These are phyloP conservation scores for Hippopotamus amphibius DNA, from an alignment of 2,113 vertebrate species.

Conservation along the genomic window DNA sequence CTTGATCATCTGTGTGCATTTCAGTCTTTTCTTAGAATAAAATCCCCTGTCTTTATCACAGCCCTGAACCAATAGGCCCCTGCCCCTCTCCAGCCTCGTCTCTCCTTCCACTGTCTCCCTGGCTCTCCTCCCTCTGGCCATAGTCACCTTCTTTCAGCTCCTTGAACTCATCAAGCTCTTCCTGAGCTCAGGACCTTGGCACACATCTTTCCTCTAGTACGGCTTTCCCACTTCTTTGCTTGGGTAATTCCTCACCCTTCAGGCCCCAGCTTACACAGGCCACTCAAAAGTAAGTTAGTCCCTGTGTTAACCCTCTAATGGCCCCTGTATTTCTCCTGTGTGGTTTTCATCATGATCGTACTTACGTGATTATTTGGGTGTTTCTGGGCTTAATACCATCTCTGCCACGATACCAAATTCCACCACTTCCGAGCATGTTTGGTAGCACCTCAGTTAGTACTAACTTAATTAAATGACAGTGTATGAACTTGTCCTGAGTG, in stretches of 20 bases:
- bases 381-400: neutral
- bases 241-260: neutral
- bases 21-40: neutral
- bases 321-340: neutral
- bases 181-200: neutral
- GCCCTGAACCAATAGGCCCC: neutral
- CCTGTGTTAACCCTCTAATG: neutral
- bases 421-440: neutral
- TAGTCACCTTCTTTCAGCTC: neutral
- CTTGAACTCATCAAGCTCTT: neutral
- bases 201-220: neutral
- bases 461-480: neutral
- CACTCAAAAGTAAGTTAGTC: neutral
- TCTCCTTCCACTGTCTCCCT: neutral
- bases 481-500: neutral
- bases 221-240: neutral
- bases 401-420: neutral
- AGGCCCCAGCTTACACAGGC: neutral
- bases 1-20: neutral
- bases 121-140: neutral
- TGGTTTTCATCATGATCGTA: neutral
- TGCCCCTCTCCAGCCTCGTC: neutral
- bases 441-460: neutral
- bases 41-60: neutral
- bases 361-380: neutral